A percentile compares a stretch with the other conserved stretches of the same genome.
These are phyloP conservation scores for Megamerina dolium DNA, from an alignment of 2,888 invertebrate species.

Conservation along the genomic window DNA sequence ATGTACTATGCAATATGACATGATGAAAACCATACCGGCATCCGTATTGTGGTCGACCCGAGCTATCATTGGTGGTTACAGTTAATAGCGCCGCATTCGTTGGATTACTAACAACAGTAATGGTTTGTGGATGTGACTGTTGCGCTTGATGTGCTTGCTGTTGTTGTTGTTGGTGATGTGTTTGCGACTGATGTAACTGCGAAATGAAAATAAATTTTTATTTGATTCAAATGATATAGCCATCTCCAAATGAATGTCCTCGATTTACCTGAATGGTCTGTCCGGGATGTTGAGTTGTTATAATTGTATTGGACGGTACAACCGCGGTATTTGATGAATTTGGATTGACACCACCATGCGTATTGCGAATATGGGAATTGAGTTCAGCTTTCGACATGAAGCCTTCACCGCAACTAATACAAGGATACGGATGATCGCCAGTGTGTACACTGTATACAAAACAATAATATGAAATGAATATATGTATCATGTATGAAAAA, in stretches of 20 bases:
- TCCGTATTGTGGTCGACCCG: constrained; percentile 46
- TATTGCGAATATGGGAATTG: constrained; percentile 60
- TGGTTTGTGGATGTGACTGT: constrained; percentile 46
- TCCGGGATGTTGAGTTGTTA: constrained; percentile 31
- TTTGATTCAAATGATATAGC: neutral
- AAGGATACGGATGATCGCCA: constrained; percentile 67
- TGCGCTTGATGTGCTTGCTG: constrained; percentile 35
- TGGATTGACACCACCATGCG: constrained; percentile 51
- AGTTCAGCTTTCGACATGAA: constrained; percentile 67
- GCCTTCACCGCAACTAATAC: constrained; percentile 70
- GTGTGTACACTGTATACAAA: constrained; percentile 59
- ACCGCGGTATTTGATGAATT: constrained; percentile 47
- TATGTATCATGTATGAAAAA: constrained; percentile 6
- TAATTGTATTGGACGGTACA: constrained; percentile 32
- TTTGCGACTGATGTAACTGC: constrained; percentile 32
- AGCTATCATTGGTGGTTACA: constrained; percentile 45
- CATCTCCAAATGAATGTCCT: neutral
- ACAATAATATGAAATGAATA: constrained; percentile 14
- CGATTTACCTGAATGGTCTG: constrained; percentile 37
- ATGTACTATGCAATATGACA: neutral
- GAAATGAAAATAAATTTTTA: neutral
- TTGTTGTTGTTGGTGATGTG: constrained; percentile 39
- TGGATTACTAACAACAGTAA: constrained; percentile 48
- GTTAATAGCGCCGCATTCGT: constrained; percentile 45
- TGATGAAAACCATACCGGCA: constrained; percentile 41